Evolutionary conservation across 1,140 invertebrate genomes (phyloP), one percentile per base, ranked within the genome.

Genomic region (Drosophila nasuta): DNA sequence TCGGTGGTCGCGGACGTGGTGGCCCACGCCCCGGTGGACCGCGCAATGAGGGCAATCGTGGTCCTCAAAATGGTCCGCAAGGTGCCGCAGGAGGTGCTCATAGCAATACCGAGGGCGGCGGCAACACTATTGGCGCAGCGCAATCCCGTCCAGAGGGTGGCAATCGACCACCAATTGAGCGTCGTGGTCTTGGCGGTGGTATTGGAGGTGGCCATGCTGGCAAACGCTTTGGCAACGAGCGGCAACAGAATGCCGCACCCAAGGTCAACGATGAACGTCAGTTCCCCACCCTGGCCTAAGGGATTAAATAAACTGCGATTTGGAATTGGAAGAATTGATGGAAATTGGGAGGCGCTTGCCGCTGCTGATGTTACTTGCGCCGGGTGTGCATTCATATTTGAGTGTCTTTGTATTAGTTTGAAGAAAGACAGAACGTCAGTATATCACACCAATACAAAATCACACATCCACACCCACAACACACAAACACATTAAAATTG

Each of bases 251-350:
- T 72, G 70, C 81, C 95, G 97, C 97, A 90, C 98, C 98, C 17
- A 98, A 98, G 93, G 97, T 99, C 57, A 97, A 98, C 92, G 97
- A 99, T 93, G 97, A 97, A 94, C 96, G 96, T 91, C 97, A 98
- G 94, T 98, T 99, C 93, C 98, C 98, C 75, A 97, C 97, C 83
- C 94, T 98, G 91, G 96, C 96, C 54, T 88, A 88, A 90, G 43
- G 54, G 13, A 52, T 60, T 72, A 10, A 15, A 5, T 43, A 8
- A 25, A 41, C 56, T 58, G 56, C 38, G 52, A 38, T 56, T 56
- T 25, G 51, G 48, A 60, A 76, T 63, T 51, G 59, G 41, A 25
- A 4, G 20, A 25, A 46, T 33, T 56, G 20, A 51, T 30, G 20
- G 49, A 41, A 28, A 57, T 48, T 43, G 38, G 6, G n/a, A 57